Base-by-base conservation (phyloP, 2,888 invertebrate genomes). In the Hylaea fasciaria region DNA sequence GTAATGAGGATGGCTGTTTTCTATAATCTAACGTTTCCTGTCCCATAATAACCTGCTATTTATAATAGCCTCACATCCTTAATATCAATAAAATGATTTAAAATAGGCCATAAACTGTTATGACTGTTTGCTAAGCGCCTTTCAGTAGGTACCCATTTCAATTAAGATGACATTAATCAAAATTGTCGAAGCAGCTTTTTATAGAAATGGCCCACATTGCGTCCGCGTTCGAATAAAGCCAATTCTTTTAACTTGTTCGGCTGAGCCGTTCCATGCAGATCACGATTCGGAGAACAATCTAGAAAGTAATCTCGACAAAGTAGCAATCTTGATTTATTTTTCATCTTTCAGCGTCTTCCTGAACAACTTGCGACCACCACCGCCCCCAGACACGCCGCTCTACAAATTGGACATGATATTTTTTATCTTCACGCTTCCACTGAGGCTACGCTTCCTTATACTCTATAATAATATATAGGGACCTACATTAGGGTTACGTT, bases 81-180 rank as follows among this genome's bases (percentile, higher is more conserved):
- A 1, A 32, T 43, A 39, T 50, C 41, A 64, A 62, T 58, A 50
- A 59, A 57, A 57, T 64, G 49, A 62, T 64, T 64, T 55, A 64
- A 64, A 61, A 53, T 61, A 61, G 67, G 64, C 58, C 62, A 56
- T 50, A 43, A 61, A 50, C 60, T 2, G 37, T 12, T 10, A 39
- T 40, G 47, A 35, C 37, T 41, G 28, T 50, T 14, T 8, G 2
- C 3, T 13, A 50, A 50, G n/a, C 46, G 17, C 45, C 41, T 47
- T 37, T 43, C 22, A 43, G n/a, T n/a, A n/a, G 48, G 17, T 53
- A 43, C 28, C 48, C 35, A 52, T 52, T 43, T 37, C 44, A 44
- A 43, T 58, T 48, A 41, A 28, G 37, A 39, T 22, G 16, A 35
- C 53, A 56, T 57, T 10, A n/a, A 47, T 52, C 41, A 45, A 39